Conservation (phyloP, 2,888 invertebrate species). For the Notocelia uddmanniana region DNA sequence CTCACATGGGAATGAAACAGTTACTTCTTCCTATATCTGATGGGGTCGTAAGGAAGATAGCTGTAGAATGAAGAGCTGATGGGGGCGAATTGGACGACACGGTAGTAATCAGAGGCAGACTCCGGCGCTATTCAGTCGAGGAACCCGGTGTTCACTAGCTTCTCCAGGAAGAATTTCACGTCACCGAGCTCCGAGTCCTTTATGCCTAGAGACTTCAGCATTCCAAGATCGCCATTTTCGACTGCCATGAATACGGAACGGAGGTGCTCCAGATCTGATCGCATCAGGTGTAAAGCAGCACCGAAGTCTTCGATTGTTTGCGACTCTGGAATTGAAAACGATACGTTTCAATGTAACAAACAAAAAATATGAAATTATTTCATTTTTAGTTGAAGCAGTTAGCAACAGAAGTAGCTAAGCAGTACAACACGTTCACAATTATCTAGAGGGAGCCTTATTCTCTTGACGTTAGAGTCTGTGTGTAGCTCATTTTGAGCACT, state of each 20-base stretch:
- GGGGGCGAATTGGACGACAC: slow-evolving; percentile 88
- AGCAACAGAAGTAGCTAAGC: too few relatives aligned
- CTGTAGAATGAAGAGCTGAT: slow-evolving; percentile 91
- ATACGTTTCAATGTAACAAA: neutral
- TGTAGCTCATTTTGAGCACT: too few relatives aligned
- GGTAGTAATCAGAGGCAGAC: slow-evolving; percentile 90
- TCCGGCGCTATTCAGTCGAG: slow-evolving; percentile 94
- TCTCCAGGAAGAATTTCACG: slow-evolving; percentile 98
- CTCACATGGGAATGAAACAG: slow-evolving; percentile 58
- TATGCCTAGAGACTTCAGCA: slow-evolving; percentile 97
- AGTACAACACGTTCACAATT: too few relatives aligned
- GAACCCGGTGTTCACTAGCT: slow-evolving; percentile 97
- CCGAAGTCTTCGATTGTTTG: slow-evolving; percentile 98
- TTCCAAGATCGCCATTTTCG: slow-evolving; percentile 97
- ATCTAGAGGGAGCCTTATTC: too few relatives aligned
- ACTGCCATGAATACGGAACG: slow-evolving; percentile 98
- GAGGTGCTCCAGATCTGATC: slow-evolving; percentile 95
- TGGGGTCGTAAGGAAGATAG: slow-evolving; percentile 87
- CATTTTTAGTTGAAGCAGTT: too few relatives aligned
- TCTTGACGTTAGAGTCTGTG: too few relatives aligned
- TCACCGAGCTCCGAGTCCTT: slow-evolving; percentile 98
- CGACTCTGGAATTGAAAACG: slow-evolving; percentile 88
- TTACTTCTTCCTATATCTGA: slow-evolving; percentile 79
- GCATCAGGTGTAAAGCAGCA: slow-evolving; percentile 93
- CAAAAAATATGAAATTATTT: too few relatives aligned